Evolutionary conservation across 2,797 vertebrate species (phyloP).

Genomic region (Euphonia xanthogaster): DNA sequence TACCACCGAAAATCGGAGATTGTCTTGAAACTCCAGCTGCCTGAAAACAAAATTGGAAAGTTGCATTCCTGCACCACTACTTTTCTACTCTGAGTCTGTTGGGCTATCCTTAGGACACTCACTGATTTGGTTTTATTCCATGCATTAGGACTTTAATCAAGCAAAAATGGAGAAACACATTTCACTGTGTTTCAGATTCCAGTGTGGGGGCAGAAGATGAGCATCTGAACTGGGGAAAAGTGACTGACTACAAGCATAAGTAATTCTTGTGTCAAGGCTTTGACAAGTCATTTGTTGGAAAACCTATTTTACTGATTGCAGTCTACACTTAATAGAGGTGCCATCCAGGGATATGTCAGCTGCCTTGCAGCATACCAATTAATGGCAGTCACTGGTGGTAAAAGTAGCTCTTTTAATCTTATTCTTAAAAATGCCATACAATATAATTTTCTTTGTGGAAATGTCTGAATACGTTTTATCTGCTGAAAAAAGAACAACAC

Average conservation of each 20-base stretch:
- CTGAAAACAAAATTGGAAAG: neutral
- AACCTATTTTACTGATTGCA: conserved; percentile 52
- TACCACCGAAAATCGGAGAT: neutral
- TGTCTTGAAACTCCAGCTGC: neutral
- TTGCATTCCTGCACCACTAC: neutral
- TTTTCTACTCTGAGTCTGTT: neutral
- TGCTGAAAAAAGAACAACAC: neutral
- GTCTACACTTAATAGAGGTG: conserved; percentile 56
- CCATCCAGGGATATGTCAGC: conserved; percentile 39
- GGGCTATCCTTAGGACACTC: neutral
- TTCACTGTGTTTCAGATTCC: neutral
- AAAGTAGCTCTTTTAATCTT: conserved; percentile 61
- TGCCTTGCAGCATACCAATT: conserved; percentile 55
- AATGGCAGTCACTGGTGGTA: conserved; percentile 40
- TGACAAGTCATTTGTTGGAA: conserved; percentile 61
- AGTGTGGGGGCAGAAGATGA: neutral
- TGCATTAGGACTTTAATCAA: neutral
- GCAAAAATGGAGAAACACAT: neutral
- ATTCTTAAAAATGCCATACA: conserved; percentile 33
- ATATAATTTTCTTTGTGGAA: conserved; percentile 41
- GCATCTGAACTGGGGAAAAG: conserved; percentile 16
- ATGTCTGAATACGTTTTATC: neutral
- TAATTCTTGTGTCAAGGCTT: conserved; percentile 53
- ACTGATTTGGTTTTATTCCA: neutral
- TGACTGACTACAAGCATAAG: conserved; percentile 45